phyloP scores from a whole-genome alignment of 2,888 invertebrate genomes.

The Nephrotoma guestfalica region DNA sequence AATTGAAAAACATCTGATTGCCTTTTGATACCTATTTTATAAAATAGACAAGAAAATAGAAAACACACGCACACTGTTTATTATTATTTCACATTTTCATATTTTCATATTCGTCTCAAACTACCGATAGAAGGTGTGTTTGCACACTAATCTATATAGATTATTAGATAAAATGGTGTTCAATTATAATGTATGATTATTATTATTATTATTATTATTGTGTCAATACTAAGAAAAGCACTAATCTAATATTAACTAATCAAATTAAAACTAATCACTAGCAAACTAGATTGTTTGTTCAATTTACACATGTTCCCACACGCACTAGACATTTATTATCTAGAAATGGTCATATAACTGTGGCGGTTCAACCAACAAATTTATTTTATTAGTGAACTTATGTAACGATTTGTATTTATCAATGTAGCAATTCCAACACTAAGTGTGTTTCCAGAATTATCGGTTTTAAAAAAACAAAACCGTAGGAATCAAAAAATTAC shows the following conservation, averaged over 20 bases:
- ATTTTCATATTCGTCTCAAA: not conserved
- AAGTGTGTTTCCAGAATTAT: too few relatives aligned
- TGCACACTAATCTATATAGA: not conserved
- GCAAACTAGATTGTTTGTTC: too few relatives aligned
- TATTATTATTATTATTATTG: not conserved
- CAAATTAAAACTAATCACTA: too few relatives aligned
- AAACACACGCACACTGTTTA: not conserved
- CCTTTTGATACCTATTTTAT: constrained; percentile 18
- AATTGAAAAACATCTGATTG: constrained; percentile 23
- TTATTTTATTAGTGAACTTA: too few relatives aligned
- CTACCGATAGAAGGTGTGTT: not conserved
- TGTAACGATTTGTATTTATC: too few relatives aligned
- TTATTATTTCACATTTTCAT: not conserved
- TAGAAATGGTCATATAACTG: too few relatives aligned
- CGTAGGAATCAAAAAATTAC: too few relatives aligned
- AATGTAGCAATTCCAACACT: too few relatives aligned
- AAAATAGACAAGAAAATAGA: not conserved
- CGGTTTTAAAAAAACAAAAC: too few relatives aligned
- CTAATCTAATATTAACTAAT: too few relatives aligned
- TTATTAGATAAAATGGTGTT: not conserved
- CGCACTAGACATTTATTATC: not conserved
- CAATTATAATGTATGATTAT: not conserved
- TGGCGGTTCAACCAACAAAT: too few relatives aligned
- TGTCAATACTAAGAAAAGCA: not conserved
- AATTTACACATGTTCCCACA: not conserved